These are phyloP conservation scores for Phenganax marumi DNA, from an alignment of 92 coral and sea anemone species.

Conservation along the genomic window DNA sequence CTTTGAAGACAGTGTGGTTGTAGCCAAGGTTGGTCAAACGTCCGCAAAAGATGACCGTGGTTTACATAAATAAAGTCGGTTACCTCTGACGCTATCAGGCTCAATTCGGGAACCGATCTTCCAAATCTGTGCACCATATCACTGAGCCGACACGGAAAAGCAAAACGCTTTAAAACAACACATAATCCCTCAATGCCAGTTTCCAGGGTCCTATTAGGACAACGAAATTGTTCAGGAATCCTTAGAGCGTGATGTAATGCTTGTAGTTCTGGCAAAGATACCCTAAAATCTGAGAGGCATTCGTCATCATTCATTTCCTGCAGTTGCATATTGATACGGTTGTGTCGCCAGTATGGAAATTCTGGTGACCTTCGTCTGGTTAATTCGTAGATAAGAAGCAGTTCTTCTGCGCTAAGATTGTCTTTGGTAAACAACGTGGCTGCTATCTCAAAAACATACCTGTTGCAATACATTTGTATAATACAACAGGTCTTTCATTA, in stretches of 20 bases:
- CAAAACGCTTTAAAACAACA: not conserved
- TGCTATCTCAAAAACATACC: too few relatives aligned
- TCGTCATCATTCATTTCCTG: not conserved
- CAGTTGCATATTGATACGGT: not conserved
- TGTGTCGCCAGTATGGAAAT: not conserved
- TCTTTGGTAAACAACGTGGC: too few relatives aligned
- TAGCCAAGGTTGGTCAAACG: not conserved
- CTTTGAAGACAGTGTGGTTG: not conserved
- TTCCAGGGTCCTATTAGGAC: not conserved
- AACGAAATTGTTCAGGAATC: not conserved
- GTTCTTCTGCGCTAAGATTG: too few relatives aligned
- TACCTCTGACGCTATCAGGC: not conserved
- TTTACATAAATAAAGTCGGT: not conserved
- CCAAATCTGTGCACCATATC: not conserved
- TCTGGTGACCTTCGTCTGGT: not conserved
- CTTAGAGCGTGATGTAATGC: not conserved
- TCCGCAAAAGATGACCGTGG: not conserved
- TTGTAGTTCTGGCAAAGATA: not conserved
- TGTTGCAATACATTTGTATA: too few relatives aligned
- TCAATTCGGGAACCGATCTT: not conserved
- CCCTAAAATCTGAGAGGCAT: not conserved
- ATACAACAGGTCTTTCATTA: too few relatives aligned
- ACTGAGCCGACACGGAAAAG: not conserved
- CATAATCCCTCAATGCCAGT: not conserved
- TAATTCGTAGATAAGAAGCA: too few relatives aligned